Base-by-base conservation (phyloP, 2,113 vertebrate species). In the Orientallactaga bullata region DNA sequence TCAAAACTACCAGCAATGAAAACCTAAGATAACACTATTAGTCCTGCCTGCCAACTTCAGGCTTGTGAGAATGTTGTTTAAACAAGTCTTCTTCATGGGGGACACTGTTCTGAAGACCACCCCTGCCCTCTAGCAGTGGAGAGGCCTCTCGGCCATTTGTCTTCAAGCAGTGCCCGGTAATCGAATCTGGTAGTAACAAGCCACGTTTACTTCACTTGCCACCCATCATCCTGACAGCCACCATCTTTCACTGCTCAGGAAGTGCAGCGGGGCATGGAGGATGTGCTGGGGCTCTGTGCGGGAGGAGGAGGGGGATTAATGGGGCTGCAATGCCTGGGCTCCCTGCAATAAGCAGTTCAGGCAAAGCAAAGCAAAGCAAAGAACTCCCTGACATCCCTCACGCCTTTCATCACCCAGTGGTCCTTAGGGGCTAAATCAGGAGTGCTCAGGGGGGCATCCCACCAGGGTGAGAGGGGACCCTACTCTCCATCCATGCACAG, bases 151-250 rank as follows among this genome's bases (percentile, higher is more conserved):
- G 15, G 65, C 82, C 77, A 42, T 89, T 12, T 88, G 81, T 93
- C 95, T 95, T 37, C 5, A 0, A 72, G 93, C 47, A 68, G 35
- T 12, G 35, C 86, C 85, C 6, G 37, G 96, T 95, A 95, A 96
- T 68, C 9, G 66, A 91, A 93, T 88, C 96, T 93, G 63, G 77
- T 58, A 90, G 95, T 93, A 91, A 95, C 89, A 88, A 91, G 96
- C 92, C 94, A 71, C 79, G 84, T 88, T 96, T 85, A 95, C 47
- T 51, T 77, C 83, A 39, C 84, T 93, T 51, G 88, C 90, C 94
- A 94, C 73, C 69, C 86, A 37, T 66, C 85, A 92, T 91, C 93
- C 91, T 96, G 96, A 96, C 94, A 95, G 95, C 77, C 87, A 78
- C 88, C 93, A 91, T 74, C 85, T 65, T 66, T 87, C 93, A 79